phyloP scores from a whole-genome alignment of 2,113 vertebrate species.

The Chloropsis cyanopogon region DNA sequence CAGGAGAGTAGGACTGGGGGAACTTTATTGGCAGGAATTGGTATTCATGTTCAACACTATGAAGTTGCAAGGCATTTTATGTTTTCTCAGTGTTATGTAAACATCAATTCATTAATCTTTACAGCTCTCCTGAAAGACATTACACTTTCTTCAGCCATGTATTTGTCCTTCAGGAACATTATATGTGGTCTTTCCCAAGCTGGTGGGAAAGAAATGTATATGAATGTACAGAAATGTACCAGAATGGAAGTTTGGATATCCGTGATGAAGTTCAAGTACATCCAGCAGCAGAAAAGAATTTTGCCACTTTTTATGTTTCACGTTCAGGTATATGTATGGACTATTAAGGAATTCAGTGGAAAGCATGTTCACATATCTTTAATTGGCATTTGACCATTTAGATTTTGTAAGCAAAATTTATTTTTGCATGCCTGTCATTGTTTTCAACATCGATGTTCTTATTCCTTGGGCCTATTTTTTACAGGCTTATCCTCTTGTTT shows the following conservation, averaged over 20 bases:
- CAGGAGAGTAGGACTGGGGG: neutral
- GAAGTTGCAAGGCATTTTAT: neutral
- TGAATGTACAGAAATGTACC: neutral
- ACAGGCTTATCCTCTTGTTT: neutral
- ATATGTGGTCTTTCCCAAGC: neutral
- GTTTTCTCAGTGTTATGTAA: neutral
- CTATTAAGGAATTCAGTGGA: neutral
- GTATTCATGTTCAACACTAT: neutral
- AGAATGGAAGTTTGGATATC: neutral
- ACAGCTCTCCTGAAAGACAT: neutral
- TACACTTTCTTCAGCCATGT: neutral
- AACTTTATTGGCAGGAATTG: neutral
- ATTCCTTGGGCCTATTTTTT: neutral
- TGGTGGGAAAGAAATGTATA: no score
- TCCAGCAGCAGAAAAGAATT: neutral
- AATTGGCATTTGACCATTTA: neutral
- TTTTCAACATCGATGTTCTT: neutral
- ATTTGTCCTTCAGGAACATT: neutral
- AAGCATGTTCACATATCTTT: neutral
- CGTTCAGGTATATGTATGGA: neutral
- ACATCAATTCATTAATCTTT: neutral
- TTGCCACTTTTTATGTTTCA: neutral
- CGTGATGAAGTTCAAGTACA: neutral
- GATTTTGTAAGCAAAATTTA: neutral
- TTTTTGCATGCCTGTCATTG: neutral